Base-by-base conservation (phyloP, 1,140 invertebrate genomes). In the Tetragnatha versicolor region DNA sequence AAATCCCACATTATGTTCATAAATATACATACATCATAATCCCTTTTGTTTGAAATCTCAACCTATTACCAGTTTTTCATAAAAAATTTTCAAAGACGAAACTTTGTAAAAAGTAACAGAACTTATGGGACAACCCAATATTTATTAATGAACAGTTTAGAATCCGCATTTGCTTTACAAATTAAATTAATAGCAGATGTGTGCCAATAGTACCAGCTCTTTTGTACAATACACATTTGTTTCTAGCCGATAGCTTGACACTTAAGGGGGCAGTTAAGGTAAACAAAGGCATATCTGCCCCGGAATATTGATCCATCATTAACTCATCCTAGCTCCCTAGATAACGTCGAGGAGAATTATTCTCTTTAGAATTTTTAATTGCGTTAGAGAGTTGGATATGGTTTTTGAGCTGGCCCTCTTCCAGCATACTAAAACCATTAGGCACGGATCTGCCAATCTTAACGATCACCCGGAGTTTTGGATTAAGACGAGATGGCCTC, bases 301-400 rank as follows among this genome's bases (percentile, higher is more conserved):
- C 35, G 58, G 51, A 31, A 45, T 51, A 51, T 55, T 72, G 68
- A 72, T 73, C 69, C 39, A 27, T n/a, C 6, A 60, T 55, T 35
- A 31, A 45, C 22, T 73, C 33, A 51, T 37, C 39, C 47, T n/a
- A 55, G 33, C 33, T 12, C n/a, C 20, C 33, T 31, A 73, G 69
- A 73, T 73, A 73, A 73, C 22, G 69, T 60, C 69, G 14, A 55
- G 51, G 14, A 55, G 35, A 73, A 42, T 55, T 20, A 53, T 42
- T 55, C 35, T 58, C 53, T 42, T 60, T 45, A n/a, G 53, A 58
- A 73, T 51, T 73, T 73, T 73, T 73, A 73, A 73, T 73, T 60
- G 60, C 69, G 31, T 14, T 20, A 29, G 12, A n/a, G 69, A 73
- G 60, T 73, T 73, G 31, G 53, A 45, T 51, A 27, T 20, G n/a